These are phyloP conservation scores for Megalurothrips usitatus DNA, from an alignment of 2,888 invertebrate genomes.

Conservation along the genomic window DNA sequence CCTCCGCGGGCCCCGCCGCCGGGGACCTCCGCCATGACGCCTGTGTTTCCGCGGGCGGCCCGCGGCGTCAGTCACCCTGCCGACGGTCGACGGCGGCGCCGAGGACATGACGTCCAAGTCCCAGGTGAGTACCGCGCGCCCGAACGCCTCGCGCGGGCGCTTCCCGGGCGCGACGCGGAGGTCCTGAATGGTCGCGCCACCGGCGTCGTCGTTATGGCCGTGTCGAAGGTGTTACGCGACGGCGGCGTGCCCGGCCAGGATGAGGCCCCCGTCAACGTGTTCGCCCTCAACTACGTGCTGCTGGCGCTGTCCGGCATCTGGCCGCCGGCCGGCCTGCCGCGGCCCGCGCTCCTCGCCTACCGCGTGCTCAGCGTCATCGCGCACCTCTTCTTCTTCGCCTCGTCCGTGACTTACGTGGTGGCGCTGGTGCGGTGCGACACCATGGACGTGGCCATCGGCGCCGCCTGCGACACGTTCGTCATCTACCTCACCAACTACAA, in stretches of 20 bases:
- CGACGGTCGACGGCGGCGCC: too few species aligned
- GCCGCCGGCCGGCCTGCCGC: not conserved
- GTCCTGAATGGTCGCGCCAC: too few species aligned
- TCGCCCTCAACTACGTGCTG: slow-evolving; percentile 16
- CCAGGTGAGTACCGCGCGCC: too few species aligned
- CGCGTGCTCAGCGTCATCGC: not conserved
- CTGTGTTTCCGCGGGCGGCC: too few species aligned
- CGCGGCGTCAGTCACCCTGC: too few species aligned
- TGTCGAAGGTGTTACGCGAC: not conserved
- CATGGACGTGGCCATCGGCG: not conserved
- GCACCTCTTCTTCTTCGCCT: slow-evolving; percentile 2
- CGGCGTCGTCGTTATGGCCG: too few species aligned
- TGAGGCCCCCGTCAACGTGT: not conserved
- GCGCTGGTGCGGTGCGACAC: not conserved
- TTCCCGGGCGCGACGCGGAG: too few species aligned
- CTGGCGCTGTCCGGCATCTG: slow-evolving; percentile 18
- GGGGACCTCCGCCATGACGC: not conserved
- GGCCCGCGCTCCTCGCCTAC: not conserved
- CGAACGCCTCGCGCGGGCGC: too few species aligned
- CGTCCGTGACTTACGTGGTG: not conserved
- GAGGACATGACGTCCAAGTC: too few species aligned
- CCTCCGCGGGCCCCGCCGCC: not conserved
- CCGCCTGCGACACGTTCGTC: not conserved
- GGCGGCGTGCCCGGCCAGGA: not conserved
- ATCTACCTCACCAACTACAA: slow-evolving; percentile 3